Conservation (phyloP, 2,888 invertebrate genomes). For the Reticulitermes lucifugus region DNA sequence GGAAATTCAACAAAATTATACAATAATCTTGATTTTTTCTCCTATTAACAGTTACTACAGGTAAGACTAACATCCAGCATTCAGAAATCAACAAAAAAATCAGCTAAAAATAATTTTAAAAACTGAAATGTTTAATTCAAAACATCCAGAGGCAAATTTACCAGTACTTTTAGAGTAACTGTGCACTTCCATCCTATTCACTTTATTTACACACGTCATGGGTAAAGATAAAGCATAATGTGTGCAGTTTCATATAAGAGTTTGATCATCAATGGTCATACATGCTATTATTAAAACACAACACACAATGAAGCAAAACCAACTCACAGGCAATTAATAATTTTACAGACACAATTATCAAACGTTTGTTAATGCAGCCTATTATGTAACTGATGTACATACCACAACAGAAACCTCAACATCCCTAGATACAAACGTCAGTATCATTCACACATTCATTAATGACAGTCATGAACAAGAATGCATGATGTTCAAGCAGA, state of each 20-base stretch:
- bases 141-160: no score
- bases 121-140: no score
- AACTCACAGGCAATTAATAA: conserved; percentile 24
- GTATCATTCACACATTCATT: no score
- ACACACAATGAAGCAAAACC: conserved; percentile 17
- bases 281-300: conserved; percentile 29
- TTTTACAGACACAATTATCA: conserved; percentile 10
- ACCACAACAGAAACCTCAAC: not conserved
- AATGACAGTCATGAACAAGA: not conserved
- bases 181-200: no score
- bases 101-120: no score
- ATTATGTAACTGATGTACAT: not conserved
- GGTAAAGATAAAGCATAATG: not conserved
- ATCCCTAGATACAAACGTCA: not conserved
- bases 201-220: no score
- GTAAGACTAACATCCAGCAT: no score
- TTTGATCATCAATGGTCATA: conserved; percentile 5
- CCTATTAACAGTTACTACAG: no score
- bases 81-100: no score
- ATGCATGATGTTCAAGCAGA: not conserved
- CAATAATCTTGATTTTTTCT: no score
- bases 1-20: no score
- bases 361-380: not conserved
- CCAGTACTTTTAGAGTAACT: no score
- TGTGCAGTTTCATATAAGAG: not conserved